Evolutionary conservation across 2,797 vertebrate species (phyloP), one percentile per base, ranked within the genome.

Genomic region (Cynodonichthys magdalenae): DNA sequence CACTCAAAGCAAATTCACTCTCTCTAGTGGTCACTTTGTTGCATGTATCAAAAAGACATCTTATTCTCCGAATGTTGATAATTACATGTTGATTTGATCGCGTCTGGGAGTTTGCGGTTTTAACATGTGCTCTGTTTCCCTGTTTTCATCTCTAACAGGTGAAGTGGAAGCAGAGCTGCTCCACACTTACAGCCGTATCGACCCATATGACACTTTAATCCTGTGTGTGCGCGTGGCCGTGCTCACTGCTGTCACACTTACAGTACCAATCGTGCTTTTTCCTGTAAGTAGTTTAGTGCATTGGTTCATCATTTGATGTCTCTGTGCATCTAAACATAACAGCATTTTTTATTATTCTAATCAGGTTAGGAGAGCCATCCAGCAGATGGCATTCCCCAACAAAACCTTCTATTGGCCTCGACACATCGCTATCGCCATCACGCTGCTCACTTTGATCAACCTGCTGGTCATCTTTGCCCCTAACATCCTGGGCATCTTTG

Each of bases 391-490:
- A 24, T 99, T 98, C 80, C 95, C 94, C 72, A 94, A 96, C 81
- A 97, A 95, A 87, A 95, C 96, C 45, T 99, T 99, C 90, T 94
- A 92, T 83, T 99, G 97, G 97, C 88, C 95, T 45, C 94, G 96
- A 47, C 97, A 99, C 34, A 73, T 89, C 0, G 78, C 90, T 79
- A 99, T 99, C 0, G 97, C 97, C 0, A 10, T 92, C 17, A 6
- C 83, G 48, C 92, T 99, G 73, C 95, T 99, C 69, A 94, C 92
- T 0, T 87, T 93, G 62, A 99, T 99, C 90, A 97, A 98, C 87
- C 83, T 99, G 62, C 91, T 99, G 46, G 97, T 99, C 81, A 99
- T 99, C 90, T 99, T 99, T 3, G 97, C 97, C 24, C 97, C 97
- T 45, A 96, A 95, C 85, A 99, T 99, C 87, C 87, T 98, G 0